phyloP scores from a whole-genome alignment of 2,797 vertebrate genomes.

The Eupleurogrammus muticus region DNA sequence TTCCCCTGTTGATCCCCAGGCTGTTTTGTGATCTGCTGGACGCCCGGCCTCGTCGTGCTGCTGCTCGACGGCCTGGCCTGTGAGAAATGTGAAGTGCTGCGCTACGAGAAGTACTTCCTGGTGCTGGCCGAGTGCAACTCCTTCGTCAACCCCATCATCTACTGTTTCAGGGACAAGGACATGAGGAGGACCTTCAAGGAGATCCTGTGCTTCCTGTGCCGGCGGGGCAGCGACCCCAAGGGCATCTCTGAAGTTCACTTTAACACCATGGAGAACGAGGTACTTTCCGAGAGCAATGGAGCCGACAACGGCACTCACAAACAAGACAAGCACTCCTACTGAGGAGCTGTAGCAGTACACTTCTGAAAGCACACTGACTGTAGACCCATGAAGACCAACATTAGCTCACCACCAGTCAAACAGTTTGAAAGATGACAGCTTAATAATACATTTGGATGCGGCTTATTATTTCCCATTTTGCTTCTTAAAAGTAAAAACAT shows the following conservation, averaged over 20 bases:
- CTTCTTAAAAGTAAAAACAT: not conserved
- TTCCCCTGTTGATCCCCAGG: slow-evolving; percentile 75
- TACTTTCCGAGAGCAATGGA: slow-evolving; percentile 78
- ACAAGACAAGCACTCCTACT: slow-evolving; percentile 37
- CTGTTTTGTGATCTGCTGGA: slow-evolving; percentile 96
- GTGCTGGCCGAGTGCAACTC: slow-evolving; percentile 95
- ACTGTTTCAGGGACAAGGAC: slow-evolving; percentile 92
- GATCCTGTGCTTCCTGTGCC: slow-evolving; percentile 85
- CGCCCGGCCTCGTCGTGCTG: slow-evolving; percentile 91
- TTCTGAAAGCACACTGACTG: slow-evolving; percentile 11
- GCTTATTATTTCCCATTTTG: not conserved
- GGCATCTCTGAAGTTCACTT: slow-evolving; percentile 63
- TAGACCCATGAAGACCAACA: not conserved
- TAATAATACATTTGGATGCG: not conserved
- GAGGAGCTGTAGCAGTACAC: slow-evolving; percentile 16
- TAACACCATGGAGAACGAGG: slow-evolving; percentile 83
- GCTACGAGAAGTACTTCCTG: slow-evolving; percentile 91
- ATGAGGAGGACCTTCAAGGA: slow-evolving; percentile 91
- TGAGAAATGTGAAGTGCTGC: slow-evolving; percentile 79
- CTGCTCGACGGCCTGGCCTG: slow-evolving; percentile 90
- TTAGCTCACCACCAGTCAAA: not conserved
- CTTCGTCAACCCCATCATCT: slow-evolving; percentile 91
- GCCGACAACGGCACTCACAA: slow-evolving; percentile 31
- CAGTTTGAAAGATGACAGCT: not conserved
- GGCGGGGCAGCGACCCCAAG: rapidly evolving